phyloP scores from a whole-genome alignment of 2,797 vertebrate species.

The Diglossa cyanea region DNA sequence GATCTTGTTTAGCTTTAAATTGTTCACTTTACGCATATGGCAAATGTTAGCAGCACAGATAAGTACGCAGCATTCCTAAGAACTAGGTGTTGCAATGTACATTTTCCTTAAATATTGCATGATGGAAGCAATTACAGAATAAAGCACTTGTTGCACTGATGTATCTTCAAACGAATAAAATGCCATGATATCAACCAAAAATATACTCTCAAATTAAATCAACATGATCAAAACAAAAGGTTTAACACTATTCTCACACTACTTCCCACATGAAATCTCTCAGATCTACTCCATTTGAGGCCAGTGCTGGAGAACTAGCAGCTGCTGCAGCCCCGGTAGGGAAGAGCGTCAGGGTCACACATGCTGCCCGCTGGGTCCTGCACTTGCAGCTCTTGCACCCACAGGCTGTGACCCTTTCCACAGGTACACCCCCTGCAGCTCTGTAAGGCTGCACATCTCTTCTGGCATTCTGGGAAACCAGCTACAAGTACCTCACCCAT shows the following conservation, averaged over 20 bases:
- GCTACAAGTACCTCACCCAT: neutral
- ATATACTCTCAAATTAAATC: neutral
- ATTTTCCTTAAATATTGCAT: neutral
- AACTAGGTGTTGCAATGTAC: neutral
- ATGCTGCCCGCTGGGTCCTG: fast-evolving
- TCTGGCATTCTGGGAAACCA: neutral
- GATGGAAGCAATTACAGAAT: neutral
- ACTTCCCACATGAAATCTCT: neutral
- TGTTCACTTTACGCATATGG: neutral
- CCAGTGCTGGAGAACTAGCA: neutral
- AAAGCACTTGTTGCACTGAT: neutral
- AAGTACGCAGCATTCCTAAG: neutral
- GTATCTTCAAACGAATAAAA: neutral
- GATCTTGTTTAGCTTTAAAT: neutral
- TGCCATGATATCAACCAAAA: neutral
- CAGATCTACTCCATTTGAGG: neutral
- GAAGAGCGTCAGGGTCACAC: neutral
- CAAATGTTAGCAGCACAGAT: neutral
- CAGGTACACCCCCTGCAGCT: fast-evolving
- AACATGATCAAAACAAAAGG: neutral
- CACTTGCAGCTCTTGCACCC: fast-evolving
- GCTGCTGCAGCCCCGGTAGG: neutral
- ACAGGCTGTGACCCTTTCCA: fast-evolving
- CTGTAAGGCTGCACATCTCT: neutral
- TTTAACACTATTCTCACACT: neutral